These are phyloP conservation scores for Paratrypauchen microcephalus DNA, from an alignment of 2,797 vertebrate species.

Conservation along the genomic window DNA sequence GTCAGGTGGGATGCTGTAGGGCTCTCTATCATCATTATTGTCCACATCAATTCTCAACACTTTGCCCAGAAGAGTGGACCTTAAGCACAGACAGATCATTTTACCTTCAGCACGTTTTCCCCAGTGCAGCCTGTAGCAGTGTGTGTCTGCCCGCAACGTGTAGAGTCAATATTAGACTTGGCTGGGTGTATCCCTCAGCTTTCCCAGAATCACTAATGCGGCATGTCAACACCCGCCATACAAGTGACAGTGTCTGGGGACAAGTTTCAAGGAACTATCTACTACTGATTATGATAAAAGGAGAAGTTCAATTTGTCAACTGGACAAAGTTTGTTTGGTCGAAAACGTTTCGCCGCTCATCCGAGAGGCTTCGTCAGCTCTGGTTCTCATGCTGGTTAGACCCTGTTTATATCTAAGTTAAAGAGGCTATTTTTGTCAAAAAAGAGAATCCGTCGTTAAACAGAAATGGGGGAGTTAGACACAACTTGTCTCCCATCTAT, in stretches of 20 bases:
- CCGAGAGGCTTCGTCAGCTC: too few relatives aligned
- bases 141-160: conserved; percentile 39
- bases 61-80: conserved; percentile 82
- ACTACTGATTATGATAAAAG: neutral
- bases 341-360: too few relatives aligned
- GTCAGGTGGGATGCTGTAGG: conserved; percentile 81
- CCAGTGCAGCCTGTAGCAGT: conserved; percentile 37
- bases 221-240: conserved; percentile 41
- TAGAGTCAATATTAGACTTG: conserved; percentile 72
- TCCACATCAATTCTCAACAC: conserved; percentile 78
- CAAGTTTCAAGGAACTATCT: neutral
- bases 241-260: conserved; percentile 25
- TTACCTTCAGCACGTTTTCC: neutral
- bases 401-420: too few relatives aligned
- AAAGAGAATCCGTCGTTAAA: too few relatives aligned
- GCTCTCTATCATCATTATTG: conserved; percentile 69
- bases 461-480: too few relatives aligned
- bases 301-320: too few relatives aligned
- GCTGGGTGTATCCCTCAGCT: conserved; percentile 34
- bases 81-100: neutral
- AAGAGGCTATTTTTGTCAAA: too few relatives aligned
- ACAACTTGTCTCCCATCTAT: too few relatives aligned
- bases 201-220: conserved; percentile 47
- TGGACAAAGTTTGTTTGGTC: too few relatives aligned
- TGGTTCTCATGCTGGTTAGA: too few relatives aligned